Base-by-base conservation (phyloP, 2,113 vertebrate genomes). In the Neolamprologus kungweensis region DNA sequence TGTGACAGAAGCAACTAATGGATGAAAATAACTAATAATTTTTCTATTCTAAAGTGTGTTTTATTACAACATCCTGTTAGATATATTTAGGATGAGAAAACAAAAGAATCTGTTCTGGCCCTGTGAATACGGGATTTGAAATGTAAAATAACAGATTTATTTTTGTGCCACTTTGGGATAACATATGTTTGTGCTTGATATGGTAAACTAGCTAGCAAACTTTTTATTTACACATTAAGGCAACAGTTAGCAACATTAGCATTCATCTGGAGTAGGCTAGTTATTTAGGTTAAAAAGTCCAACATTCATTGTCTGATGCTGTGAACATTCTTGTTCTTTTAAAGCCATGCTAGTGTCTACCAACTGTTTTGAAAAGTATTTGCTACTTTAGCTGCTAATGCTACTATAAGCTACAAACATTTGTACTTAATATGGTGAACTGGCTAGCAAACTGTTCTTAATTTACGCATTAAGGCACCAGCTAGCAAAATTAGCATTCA, bases 81-180 rank as follows among this genome's bases (percentile, higher is more conserved):
- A 42, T 71, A 42, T 26, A 9, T 23, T 23, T 42, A 42, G n/a
- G 12, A 21, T 54, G 35, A 42, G 21, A 73, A 73, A 73, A 47
- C 0, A 1, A 17, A 26, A 45, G 40, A 26, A 73, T 73, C 1
- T 45, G 0, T 23, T 71, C 37, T 16, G 21, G 2, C 21, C 21
- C 68, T 19, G 14, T 28, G 13, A 45, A 73, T 47, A 45, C 0
- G 1, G 21, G 40, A 45, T 73, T 45, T 0, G 12, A 37, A 13
- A 8, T 0, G 1, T 21, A 68, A 45, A 73, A 23, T 42, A 23
- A 71, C 7, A 45, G 13, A 2, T 71, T 71, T 71, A 14, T 13
- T 45, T 45, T 73, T 73, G 37, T 26, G 65, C 37, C 13, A 26
- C 65, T 42, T 73, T 23, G 37, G 13, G 37, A 3, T 23, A 42